Conservation (phyloP, 2,797 vertebrate species). For the Jordanella pulchra region DNA sequence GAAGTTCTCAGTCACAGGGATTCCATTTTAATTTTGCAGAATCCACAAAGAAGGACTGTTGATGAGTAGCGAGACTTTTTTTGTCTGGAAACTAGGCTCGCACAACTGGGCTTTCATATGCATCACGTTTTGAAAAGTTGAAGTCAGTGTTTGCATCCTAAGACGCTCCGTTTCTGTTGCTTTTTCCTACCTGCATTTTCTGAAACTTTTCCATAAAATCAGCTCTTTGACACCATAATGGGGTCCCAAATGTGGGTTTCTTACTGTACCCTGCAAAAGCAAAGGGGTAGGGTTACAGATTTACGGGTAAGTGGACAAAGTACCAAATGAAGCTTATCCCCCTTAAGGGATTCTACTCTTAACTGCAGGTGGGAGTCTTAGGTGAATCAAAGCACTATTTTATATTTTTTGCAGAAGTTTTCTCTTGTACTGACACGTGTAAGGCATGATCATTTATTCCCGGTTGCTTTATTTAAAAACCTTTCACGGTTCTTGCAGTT, state of each 20-base stretch:
- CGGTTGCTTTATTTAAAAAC: neutral
- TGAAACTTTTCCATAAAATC: conserved; percentile 23
- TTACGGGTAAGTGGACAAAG: conserved; percentile 19
- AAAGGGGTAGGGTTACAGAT: conserved; percentile 22
- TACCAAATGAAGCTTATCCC: conserved; percentile 11
- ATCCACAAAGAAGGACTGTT: conserved; percentile 15
- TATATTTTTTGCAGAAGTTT: conserved; percentile 1
- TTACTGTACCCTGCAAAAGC: conserved; percentile 18
- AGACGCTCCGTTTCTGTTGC: conserved; percentile 13
- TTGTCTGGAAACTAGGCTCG: conserved; percentile 5
- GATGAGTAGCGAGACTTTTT: conserved; percentile 5
- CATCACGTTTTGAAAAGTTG: neutral
- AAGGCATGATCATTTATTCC: neutral
- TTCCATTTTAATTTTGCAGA: conserved; percentile 20
- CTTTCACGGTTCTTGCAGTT: conserved; percentile 33
- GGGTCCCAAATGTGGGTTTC: neutral
- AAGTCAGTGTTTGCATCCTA: conserved; percentile 6
- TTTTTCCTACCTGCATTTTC: conserved; percentile 14
- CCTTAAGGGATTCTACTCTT: conserved; percentile 21
- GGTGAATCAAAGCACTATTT: conserved; percentile 34
- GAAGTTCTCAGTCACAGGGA: conserved; percentile 11
- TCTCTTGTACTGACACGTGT: neutral
- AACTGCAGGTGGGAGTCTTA: conserved; percentile 35
- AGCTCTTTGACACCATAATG: neutral
- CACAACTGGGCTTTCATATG: conserved; percentile 11